A percentile compares a stretch with the other conserved stretches of the same genome.
phyloP scores from a whole-genome alignment of 2,797 vertebrate species.

The Megaceryle alcyon region DNA sequence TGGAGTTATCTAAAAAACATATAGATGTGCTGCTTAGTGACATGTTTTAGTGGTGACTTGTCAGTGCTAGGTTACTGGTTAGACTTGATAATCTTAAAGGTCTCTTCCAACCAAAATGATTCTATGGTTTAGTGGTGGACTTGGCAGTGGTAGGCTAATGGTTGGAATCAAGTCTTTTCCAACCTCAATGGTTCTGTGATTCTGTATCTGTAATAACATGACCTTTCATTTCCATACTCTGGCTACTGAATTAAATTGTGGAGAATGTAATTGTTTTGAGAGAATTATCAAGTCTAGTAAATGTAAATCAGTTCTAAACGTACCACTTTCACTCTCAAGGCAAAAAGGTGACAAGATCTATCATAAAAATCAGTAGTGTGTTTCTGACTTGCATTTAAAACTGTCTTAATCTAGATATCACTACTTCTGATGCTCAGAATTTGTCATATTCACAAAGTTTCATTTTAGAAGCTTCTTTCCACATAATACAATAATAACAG shows the following conservation, averaged over 20 bases:
- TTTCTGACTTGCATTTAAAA: neutral
- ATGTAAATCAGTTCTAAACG: neutral
- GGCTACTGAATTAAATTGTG: neutral
- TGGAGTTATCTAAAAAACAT: neutral
- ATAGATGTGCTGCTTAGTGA: neutral
- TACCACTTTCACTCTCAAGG: neutral
- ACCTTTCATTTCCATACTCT: neutral
- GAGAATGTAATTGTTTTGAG: neutral
- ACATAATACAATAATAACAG: neutral
- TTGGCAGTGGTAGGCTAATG: too few relatives aligned
- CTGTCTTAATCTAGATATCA: neutral
- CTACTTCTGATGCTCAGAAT: neutral
- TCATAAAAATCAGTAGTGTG: neutral
- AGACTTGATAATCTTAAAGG: rapidly evolving
- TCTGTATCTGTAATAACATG: neutral
- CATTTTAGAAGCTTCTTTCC: neutral
- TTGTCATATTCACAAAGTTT: neutral
- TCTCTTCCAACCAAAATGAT: neutral
- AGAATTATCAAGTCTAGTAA: neutral
- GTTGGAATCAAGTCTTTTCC: too few relatives aligned
- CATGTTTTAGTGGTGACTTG: neutral
- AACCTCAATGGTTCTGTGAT: neutral
- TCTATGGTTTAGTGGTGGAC: too few relatives aligned
- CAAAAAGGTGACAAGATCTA: neutral
- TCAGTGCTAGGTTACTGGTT: neutral